Conservation (phyloP, 2,888 invertebrate genomes). For the Tenthredo livida region DNA sequence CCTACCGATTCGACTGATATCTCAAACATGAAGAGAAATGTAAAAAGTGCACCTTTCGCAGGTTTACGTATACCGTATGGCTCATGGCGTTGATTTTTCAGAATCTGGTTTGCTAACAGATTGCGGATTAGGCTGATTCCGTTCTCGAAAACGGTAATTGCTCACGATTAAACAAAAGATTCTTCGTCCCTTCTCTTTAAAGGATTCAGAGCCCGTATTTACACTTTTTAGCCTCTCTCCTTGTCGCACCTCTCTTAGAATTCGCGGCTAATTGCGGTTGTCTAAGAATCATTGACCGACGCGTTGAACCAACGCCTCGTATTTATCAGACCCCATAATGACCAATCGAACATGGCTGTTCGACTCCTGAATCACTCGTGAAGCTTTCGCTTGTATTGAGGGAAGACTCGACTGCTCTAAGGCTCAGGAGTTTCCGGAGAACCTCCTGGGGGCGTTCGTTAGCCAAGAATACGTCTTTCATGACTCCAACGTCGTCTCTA, state of each 20-base stretch:
- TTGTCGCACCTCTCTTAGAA: not conserved
- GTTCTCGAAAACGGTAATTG: not conserved
- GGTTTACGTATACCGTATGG: not conserved
- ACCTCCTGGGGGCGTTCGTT: conserved; percentile 55
- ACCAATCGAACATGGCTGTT: conserved; percentile 6
- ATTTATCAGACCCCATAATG: not conserved
- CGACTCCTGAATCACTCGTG: not conserved
- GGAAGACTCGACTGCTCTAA: conserved; percentile 14
- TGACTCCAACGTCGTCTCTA: conserved; percentile 53
- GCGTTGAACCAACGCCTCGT: not conserved
- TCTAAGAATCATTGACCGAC: not conserved
- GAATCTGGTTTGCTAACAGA: not conserved
- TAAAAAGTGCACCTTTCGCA: not conserved
- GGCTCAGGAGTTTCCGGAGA: conserved; percentile 38
- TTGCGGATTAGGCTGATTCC: not conserved
- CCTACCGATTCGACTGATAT: not conserved
- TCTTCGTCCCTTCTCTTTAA: not conserved
- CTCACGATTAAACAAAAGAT: conserved; percentile 1
- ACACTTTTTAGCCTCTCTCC: not conserved
- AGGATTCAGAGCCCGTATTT: not conserved
- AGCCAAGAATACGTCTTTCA: conserved; percentile 54
- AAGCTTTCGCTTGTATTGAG: conserved; percentile 23
- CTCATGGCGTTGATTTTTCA: not conserved
- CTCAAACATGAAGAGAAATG: not conserved
- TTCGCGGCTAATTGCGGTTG: not conserved